Percentiles rank a stretch among this genome's conserved stretches.
phyloP scores from a whole-genome alignment of 2,113 vertebrate genomes.

The Dascyllus trimaculatus region DNA sequence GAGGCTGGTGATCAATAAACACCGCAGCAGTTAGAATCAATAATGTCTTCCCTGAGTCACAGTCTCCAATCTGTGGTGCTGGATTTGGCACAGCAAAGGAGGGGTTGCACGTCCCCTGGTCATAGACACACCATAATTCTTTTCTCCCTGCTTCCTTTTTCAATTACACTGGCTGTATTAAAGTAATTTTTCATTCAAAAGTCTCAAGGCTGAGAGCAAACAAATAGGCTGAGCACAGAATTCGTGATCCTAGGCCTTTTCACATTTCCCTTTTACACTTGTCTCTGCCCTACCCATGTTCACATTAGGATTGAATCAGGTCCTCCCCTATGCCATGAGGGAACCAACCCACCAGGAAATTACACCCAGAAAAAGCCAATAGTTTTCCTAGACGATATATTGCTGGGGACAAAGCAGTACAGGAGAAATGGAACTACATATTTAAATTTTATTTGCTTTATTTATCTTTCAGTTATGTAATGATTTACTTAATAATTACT shows the following conservation, averaged over 20 bases:
- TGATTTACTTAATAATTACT: no score
- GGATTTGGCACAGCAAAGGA: slow-evolving; percentile 16
- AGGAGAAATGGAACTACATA: neutral
- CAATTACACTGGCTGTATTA: slow-evolving; percentile 67
- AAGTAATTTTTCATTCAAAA: slow-evolving; percentile 73
- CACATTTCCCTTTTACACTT: neutral
- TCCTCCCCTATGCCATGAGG: neutral
- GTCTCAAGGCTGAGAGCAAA: slow-evolving; percentile 54
- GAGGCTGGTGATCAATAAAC: slow-evolving; percentile 41
- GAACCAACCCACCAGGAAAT: slow-evolving; percentile 61
- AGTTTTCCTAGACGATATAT: slow-evolving; percentile 59
- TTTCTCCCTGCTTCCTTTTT: slow-evolving; percentile 43
- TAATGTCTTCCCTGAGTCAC: slow-evolving; percentile 47
- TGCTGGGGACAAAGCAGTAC: slow-evolving; percentile 1
- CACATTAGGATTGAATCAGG: slow-evolving; percentile 36
- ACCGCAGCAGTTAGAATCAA: slow-evolving; percentile 47
- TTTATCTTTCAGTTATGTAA: no score
- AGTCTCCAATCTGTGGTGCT: slow-evolving; percentile 25
- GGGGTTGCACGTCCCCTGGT: slow-evolving; percentile 37
- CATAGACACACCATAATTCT: slow-evolving; percentile 56
- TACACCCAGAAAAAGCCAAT: slow-evolving; percentile 58
- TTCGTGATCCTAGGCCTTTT: slow-evolving; percentile 27
- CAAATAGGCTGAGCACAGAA: slow-evolving; percentile 39
- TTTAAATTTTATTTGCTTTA: no score
- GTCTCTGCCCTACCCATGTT: slow-evolving; percentile 15